Evolutionary conservation across 2,888 invertebrate genomes (phyloP).

Genomic region (Lycophotia porphyrea): DNA sequence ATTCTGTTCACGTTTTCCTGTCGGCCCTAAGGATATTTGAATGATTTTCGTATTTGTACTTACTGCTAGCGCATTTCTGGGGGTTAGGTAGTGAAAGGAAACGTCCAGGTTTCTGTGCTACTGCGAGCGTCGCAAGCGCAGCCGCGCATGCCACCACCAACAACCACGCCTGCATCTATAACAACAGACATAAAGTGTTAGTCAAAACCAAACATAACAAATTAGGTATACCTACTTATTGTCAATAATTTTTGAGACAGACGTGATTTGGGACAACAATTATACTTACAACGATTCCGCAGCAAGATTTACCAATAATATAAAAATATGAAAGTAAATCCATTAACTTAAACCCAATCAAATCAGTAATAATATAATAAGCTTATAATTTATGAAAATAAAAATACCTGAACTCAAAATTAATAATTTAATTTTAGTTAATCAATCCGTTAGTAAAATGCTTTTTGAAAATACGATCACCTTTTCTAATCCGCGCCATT

Average conservation of each 20-base stretch:
- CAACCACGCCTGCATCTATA: conserved; percentile 93
- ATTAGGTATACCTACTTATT: background rate
- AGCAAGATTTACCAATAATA: background rate
- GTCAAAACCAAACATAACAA: too few species aligned
- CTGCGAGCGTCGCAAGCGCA: conserved; percentile 90
- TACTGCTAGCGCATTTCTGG: conserved; percentile 95
- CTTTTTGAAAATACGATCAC: background rate
- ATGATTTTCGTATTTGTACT: conserved; percentile 85
- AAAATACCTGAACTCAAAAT: background rate
- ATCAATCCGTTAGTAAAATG: background rate
- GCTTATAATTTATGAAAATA: background rate
- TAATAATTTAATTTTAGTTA: background rate
- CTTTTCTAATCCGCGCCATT: background rate
- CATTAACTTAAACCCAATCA: background rate
- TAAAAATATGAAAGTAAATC: conserved; percentile 8
- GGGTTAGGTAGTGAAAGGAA: conserved; percentile 95
- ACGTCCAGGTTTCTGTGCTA: conserved; percentile 94
- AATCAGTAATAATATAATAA: background rate
- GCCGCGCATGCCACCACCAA: conserved; percentile 89
- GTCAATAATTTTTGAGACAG: background rate
- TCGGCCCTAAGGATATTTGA: background rate
- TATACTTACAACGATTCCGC: background rate
- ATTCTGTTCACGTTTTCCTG: background rate
- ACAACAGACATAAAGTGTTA: conserved; percentile 40
- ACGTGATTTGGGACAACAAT: background rate